Percentiles rank a stretch among this genome's conserved stretches.
Conservation (phyloP, 1,140 invertebrate genomes). For the Cyphomyrmex costatus region DNA sequence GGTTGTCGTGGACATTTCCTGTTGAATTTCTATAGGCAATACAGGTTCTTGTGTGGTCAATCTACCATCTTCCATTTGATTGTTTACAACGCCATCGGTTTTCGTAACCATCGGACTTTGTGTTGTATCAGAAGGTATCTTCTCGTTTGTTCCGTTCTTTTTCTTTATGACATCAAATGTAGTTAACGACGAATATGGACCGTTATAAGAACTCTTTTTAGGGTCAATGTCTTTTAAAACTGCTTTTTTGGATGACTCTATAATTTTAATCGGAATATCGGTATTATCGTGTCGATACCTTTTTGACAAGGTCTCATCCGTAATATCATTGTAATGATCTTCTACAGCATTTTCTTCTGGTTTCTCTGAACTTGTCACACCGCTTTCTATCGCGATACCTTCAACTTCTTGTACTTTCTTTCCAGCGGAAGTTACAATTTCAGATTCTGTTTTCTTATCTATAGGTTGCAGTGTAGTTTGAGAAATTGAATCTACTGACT, state of each 20-base stretch:
- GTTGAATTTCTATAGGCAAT: slow-evolving; percentile 83
- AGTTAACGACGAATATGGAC: slow-evolving; percentile 15
- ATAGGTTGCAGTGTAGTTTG: neutral
- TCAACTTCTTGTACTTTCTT: slow-evolving; percentile 13
- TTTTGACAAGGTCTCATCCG: slow-evolving; percentile 78
- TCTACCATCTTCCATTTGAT: slow-evolving; percentile 79
- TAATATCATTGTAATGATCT: slow-evolving; percentile 85
- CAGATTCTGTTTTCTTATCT: slow-evolving; percentile 27
- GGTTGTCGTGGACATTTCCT: slow-evolving; percentile 79
- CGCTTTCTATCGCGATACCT: neutral
- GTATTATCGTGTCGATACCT: slow-evolving; percentile 64
- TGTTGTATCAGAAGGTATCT: neutral
- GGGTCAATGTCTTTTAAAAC: slow-evolving; percentile 12
- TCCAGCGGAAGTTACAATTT: slow-evolving; percentile 15
- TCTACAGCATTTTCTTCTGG: slow-evolving; percentile 80
- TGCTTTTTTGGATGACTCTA: slow-evolving; percentile 52
- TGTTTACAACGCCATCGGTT: slow-evolving; percentile 59
- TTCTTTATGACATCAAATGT: neutral
- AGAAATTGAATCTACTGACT: slow-evolving; percentile 35
- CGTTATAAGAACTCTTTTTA: slow-evolving; percentile 3
- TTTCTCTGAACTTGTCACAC: slow-evolving; percentile 68
- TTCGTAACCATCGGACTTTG: slow-evolving; percentile 16
- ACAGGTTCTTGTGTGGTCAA: slow-evolving; percentile 84
- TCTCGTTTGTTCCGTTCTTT: slow-evolving; percentile 20
- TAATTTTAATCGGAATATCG: slow-evolving; percentile 15